Percentiles rank a stretch among this genome's conserved stretches.
Conservation (phyloP, 2,888 invertebrate species). For the Scaptomyza parva region DNA sequence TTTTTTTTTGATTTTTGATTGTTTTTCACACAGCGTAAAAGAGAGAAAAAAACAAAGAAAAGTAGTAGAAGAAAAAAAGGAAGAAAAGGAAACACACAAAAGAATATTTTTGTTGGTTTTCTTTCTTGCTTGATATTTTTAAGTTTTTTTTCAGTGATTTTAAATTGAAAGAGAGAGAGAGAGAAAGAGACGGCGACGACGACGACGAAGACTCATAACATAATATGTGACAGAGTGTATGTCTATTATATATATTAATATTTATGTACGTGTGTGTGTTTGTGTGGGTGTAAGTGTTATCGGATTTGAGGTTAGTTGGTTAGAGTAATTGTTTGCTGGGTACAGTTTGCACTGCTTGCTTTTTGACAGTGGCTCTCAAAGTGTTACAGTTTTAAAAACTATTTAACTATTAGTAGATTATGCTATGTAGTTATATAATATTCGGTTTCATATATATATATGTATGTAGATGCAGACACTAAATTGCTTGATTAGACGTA, state of each 20-base stretch:
- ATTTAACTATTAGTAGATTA: conserved; percentile 36
- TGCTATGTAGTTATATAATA: conserved; percentile 14
- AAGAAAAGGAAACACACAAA: conserved; percentile 76
- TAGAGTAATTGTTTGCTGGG: conserved; percentile 22
- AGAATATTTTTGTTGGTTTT: conserved; percentile 69
- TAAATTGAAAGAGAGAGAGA: conserved; percentile 8
- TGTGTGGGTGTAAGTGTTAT: conserved; percentile 13
- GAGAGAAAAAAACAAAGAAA: conserved; percentile 70
- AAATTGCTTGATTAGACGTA: conserved; percentile 13
- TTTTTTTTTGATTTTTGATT: conserved; percentile 39
- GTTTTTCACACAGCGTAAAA: conserved; percentile 76
- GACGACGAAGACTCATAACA: conserved; percentile 53
- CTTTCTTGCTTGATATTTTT: conserved; percentile 48
- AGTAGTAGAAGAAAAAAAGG: conserved; percentile 72
- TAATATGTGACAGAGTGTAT: conserved; percentile 36
- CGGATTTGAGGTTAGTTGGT: conserved; percentile 32
- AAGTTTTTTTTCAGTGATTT: conserved; percentile 16
- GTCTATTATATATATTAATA: conserved; percentile 17
- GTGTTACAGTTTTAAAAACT: conserved; percentile 25
- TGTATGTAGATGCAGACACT: conserved; percentile 31
- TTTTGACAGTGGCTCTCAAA: conserved; percentile 22
- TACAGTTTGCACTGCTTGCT: conserved; percentile 35
- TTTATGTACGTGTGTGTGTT: conserved; percentile 8
- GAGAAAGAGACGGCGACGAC: conserved; percentile 43
- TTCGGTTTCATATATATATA: conserved; percentile 9